These are phyloP conservation scores for Patella depressa DNA, from an alignment of 2,888 invertebrate genomes.

Conservation along the genomic window DNA sequence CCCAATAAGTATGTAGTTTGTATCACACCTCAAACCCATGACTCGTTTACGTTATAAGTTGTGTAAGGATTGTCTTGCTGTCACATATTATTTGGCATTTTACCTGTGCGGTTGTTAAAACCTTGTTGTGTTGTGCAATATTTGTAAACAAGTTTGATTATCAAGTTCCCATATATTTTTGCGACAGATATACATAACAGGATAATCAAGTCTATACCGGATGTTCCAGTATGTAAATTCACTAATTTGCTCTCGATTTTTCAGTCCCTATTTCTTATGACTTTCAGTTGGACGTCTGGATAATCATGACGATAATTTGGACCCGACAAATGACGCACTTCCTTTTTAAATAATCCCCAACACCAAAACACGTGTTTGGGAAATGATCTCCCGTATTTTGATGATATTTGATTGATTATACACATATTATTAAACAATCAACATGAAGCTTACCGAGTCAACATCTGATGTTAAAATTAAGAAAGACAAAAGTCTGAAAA, in stretches of 20 bases:
- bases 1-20: too few species aligned
- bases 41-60: too few species aligned
- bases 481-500: neutral
- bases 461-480: neutral
- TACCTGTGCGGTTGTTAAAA: too few species aligned
- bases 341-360: neutral
- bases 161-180: neutral
- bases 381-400: constrained; percentile 2
- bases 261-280: too few species aligned
- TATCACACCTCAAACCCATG: too few species aligned
- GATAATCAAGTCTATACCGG: neutral
- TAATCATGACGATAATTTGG: neutral
- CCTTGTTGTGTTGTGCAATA: constrained; percentile 4
- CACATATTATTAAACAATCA: neutral
- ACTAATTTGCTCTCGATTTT: too few species aligned
- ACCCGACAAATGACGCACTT: constrained; percentile 2
- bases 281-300: neutral
- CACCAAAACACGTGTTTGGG: constrained; percentile 9
- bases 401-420: neutral
- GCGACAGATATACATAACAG: neutral
- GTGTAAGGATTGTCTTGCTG: too few species aligned
- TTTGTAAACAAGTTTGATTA: constrained; percentile 5
- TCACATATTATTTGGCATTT: too few species aligned
- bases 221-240: neutral
- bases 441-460: neutral